Base-by-base conservation (phyloP, 2,797 vertebrate species). In the Labroides dimidiatus region DNA sequence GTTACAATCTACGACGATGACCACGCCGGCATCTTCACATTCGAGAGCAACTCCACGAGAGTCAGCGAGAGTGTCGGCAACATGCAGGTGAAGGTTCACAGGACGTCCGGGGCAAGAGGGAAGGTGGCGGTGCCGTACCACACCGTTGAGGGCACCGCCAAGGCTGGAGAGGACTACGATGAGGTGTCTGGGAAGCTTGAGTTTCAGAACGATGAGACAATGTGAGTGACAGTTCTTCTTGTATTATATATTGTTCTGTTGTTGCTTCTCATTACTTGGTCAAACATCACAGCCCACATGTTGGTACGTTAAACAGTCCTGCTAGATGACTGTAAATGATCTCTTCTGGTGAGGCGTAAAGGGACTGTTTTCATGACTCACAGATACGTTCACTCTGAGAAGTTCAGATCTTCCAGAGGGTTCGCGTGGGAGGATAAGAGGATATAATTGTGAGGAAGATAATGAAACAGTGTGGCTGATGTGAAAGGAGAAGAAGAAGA, bases 1-100 rank as follows among this genome's bases (percentile, higher is more conserved):
- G 95, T 96, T 7, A 96, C 95, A 74, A 96, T 96, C 82, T 95
- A 96, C 0, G 95, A 96, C 1, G 95, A 96, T 7, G 95, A 96
- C 92, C 95, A 96, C 1, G 95, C 95, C 0, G 95, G 95, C 43
- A 95, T 96, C 72, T 96, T 96, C 64, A 95, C 94, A 0, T 96
- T 96, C 9, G 95, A 96, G 81, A 91, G 74, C 13, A 88, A 85
- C 20, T 85, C 90, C 36, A 91, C 71, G 13, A 92, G 94, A 74
- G 94, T 96, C 58, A 96, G 94, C 16, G 95, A 94, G 85, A 95
- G 93, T 52, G 14, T 94, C 10, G 94, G 93, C 43, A 85, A 84
- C 82, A 93, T 91, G 90, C 91, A 93, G 82, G 92, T 92, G 64
- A 91, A 93, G 85, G 95, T 96, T 47, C 92, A 91, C 80, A 87